Base-by-base conservation (phyloP, 2,797 vertebrate genomes). In the Calcarius lapponicus region DNA sequence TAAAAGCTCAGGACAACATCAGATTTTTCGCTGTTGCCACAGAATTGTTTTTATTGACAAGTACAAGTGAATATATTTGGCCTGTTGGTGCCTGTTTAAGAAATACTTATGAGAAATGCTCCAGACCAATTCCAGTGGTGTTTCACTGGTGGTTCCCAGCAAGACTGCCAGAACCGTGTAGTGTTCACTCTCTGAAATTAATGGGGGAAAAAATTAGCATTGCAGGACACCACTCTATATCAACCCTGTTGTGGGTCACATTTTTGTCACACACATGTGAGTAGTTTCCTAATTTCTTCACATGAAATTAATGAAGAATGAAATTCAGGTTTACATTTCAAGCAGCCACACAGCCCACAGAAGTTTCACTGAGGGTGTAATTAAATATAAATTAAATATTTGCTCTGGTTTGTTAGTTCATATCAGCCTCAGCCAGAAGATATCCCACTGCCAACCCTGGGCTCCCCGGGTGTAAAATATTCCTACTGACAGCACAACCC, bases 221-320 rank as follows among this genome's bases (percentile, higher is more conserved):
- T 42, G 26, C 20, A 72, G 53, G 42, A 36, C 9, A 36, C 14
- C 40, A 11, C 17, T 53, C 20, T 29, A 1, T 17, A 45, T 8
- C 32, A 47, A 1, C 9, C 36, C 32, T 7, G 7, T 2, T n/a
- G 11, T n/a, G n/a, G 25, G 38, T 12, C 3, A 1, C 10, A 1
- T 12, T 69, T 87, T 79, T 85, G 34, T 38, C 7, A 2, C 22
- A 26, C 42, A 31, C 11, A 4, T 19, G 17, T 17, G 36, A 78
- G 67, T 2, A 19, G 4, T 74, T 78, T 90, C 78, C 40, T 32
- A 12, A 79, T 57, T 50, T 51, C 11, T 58, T 48, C 18, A 17
- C 15, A 34, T 3, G 5, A 45, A 38, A 29, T 48, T 26, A 83
- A 61, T 28, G 14, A 53, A 22, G 29, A 65, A 17, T 21, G 74